A percentile compares a stretch with the other conserved stretches of the same genome.
These are phyloP conservation scores for Myiozetetes cayanensis DNA, from an alignment of 2,113 vertebrate genomes.

Conservation along the genomic window DNA sequence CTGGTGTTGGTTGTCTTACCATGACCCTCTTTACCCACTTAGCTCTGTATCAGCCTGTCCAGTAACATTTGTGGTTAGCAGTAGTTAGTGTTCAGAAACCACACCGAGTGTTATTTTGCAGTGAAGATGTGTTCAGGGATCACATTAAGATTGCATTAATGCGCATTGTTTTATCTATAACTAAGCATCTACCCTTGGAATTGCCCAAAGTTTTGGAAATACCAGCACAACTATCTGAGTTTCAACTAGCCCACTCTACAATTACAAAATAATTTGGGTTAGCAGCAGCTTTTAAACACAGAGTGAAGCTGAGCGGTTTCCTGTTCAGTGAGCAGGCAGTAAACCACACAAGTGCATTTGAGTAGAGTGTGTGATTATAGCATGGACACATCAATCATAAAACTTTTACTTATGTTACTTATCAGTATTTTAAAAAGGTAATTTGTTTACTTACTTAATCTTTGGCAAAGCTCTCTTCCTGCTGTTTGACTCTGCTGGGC, in stretches of 20 bases:
- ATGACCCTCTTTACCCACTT: neutral
- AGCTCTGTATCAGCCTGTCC: neutral
- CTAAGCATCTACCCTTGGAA: neutral
- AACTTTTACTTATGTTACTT: neutral
- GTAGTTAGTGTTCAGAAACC: neutral
- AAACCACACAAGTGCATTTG: neutral
- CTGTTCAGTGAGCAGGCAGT: neutral
- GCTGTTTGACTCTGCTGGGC: neutral
- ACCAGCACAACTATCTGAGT: neutral
- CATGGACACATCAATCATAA: neutral
- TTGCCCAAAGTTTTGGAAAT: neutral
- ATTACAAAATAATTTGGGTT: neutral
- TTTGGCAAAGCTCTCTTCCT: slow-evolving; percentile 49
- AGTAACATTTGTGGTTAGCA: neutral
- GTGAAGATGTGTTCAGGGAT: neutral
- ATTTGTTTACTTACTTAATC: slow-evolving; percentile 65
- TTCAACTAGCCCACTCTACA: neutral
- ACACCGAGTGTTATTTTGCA: neutral
- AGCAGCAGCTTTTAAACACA: neutral
- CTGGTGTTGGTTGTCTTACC: neutral
- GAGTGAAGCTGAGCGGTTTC: slow-evolving; percentile 1
- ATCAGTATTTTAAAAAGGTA: slow-evolving; percentile 5
- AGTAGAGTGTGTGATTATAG: neutral
- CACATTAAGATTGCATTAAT: neutral
- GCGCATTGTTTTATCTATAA: neutral